Evolutionary conservation across 1,140 invertebrate species (phyloP), one percentile per base, ranked within the genome.

Genomic region (Drosophila leontia): DNA sequence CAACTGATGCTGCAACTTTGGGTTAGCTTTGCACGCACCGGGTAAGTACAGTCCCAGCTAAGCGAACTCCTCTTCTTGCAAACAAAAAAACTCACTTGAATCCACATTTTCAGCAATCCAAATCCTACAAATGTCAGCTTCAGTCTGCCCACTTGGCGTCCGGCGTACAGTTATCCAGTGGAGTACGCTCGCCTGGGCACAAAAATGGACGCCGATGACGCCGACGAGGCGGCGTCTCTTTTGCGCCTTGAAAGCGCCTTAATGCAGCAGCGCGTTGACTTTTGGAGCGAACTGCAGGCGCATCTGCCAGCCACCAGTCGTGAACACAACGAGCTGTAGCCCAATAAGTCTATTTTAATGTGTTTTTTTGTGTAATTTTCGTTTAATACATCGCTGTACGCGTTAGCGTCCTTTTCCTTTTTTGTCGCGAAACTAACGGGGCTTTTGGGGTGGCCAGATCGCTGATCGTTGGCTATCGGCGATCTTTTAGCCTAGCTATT

Each of bases 11-110:
- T 95, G 0, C 94, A 92, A n/a, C 67, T 96, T 26, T 97, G 96
- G 96, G 93, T 94, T 0, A 95, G 96, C 91, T 97, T 97, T 81
- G 96, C 96, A 0, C 94, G 93, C 87, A 94, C 93, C 37, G 94
- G 95, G 96, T 96, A 92, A 48, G 45, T 48, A 15, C 26, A 29
- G 26, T 29, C 26, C 3, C 26, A 6, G 26, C 26, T 29, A 6
- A 4, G 26, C 26, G 26, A 5, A 0, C 11, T 2, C 3, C 17
- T 13, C 34, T 41, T 35, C 12, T 9, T 1, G 7, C 32, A 37
- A 23, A 5, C 7, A 41, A n/a, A n/a, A n/a, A n/a, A 64, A 55
- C 23, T 29, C 2, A 62, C 53, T 7, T 0, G 9, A 4, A n/a
- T 15, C 17, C 17, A 7, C 12, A 11, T 15, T 42, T 17, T 82